Evolutionary conservation across 2,113 vertebrate genomes (phyloP).

Genomic region (Eira barbara): DNA sequence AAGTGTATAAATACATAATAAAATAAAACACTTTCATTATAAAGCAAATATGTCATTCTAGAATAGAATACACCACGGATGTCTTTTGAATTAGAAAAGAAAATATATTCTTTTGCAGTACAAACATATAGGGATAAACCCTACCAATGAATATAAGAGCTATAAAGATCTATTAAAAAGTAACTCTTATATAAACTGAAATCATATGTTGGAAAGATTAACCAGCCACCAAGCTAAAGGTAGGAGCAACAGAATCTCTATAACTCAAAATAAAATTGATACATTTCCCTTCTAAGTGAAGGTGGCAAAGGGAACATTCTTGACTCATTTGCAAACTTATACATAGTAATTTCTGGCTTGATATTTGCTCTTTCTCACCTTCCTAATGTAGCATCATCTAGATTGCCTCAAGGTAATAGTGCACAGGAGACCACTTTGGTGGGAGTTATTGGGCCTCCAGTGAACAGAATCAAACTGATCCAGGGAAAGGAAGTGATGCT

Average conservation of each 20-base stretch:
- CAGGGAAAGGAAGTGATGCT: not conserved
- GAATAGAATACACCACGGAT: not conserved
- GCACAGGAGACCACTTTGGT: not conserved
- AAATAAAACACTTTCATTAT: not conserved
- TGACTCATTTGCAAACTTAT: not conserved
- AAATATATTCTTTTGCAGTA: not conserved
- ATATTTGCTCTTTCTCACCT: not conserved
- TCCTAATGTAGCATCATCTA: not conserved
- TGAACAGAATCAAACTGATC: not conserved
- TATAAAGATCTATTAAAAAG: not conserved
- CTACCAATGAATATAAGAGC: not conserved
- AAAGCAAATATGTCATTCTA: not conserved
- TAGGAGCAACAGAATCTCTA: not conserved
- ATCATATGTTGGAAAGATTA: not conserved
- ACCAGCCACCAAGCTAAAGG: not conserved
- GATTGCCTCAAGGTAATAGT: conserved; percentile 18
- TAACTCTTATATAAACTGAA: not conserved
- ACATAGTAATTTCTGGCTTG: not conserved
- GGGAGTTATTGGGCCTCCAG: not conserved
- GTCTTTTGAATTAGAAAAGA: conserved; percentile 2
- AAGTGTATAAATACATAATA: not conserved
- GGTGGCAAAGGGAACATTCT: not conserved
- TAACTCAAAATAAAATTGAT: not conserved
- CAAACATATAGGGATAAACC: not conserved
- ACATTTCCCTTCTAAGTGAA: not conserved